Evolutionary conservation across 2,113 vertebrate species (phyloP).

Genomic region (Prinia subflava): DNA sequence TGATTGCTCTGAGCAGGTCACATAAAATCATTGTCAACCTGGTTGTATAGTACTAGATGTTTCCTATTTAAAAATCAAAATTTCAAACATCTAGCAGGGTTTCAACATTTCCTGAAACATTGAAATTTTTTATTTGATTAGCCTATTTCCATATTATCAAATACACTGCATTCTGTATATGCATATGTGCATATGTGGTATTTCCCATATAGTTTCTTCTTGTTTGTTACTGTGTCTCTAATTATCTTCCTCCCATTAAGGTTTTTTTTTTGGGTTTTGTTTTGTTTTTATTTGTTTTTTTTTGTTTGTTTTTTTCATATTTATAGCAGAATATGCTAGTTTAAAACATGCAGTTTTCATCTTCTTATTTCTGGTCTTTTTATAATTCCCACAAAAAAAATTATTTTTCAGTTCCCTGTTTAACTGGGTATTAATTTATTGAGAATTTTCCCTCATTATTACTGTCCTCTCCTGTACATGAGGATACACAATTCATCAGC

Average conservation of each 20-base stretch:
- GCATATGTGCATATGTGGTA: not conserved
- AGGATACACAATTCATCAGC: not conserved
- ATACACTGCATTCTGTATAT: not conserved
- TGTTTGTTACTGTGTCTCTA: not conserved
- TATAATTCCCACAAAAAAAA: not conserved
- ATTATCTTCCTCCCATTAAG: not conserved
- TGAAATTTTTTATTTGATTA: not conserved
- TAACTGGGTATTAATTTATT: not conserved
- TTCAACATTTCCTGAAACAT: not conserved
- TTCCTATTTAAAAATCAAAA: not conserved
- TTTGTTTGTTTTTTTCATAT: not conserved
- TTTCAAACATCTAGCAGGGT: not conserved
- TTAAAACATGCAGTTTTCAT: not conserved
- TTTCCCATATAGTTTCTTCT: not conserved
- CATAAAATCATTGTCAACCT: not conserved
- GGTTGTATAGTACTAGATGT: not conserved
- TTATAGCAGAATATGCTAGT: not conserved
- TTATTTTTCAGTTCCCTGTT: not conserved
- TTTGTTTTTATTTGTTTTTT: too few species aligned
- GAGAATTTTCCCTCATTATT: not conserved
- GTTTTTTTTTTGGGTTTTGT: too few species aligned
- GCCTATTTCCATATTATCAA: not conserved
- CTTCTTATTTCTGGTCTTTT: not conserved
- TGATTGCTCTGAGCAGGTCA: not conserved
- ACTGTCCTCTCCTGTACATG: not conserved